These are phyloP conservation scores for Neodiprion pinetum DNA, from an alignment of 1,140 invertebrate genomes.

Conservation along the genomic window DNA sequence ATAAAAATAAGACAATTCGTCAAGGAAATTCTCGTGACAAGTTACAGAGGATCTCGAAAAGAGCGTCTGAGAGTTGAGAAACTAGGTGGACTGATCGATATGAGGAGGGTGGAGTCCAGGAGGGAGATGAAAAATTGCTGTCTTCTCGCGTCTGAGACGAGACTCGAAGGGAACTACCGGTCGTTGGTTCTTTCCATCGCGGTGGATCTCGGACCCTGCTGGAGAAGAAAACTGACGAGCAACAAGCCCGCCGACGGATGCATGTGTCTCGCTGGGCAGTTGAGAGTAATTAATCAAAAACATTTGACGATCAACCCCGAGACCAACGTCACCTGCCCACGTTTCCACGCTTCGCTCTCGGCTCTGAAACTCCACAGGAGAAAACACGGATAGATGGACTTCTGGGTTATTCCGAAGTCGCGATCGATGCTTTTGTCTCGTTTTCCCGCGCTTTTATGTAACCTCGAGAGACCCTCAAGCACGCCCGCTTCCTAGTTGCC, in stretches of 20 bases:
- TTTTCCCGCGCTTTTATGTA: not conserved
- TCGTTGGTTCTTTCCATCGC: no score
- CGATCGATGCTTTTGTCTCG: not conserved
- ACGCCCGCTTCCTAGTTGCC: not conserved
- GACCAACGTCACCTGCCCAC: not conserved
- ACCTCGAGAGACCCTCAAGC: not conserved
- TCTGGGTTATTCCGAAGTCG: no score
- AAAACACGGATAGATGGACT: no score
- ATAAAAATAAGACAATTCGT: no score
- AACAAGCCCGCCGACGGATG: not conserved
- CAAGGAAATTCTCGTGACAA: no score
- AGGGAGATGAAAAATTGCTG: not conserved
- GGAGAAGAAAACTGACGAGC: not conserved
- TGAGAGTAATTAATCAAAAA: not conserved
- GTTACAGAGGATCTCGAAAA: no score
- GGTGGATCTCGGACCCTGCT: not conserved
- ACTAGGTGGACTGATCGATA: not conserved
- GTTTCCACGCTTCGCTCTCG: not conserved
- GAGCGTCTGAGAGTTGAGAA: no score
- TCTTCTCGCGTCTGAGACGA: not conserved
- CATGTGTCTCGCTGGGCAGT: not conserved
- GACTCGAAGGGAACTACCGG: no score
- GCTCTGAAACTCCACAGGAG: not conserved
- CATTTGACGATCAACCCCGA: not conserved
- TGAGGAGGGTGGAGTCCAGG: not conserved